phyloP scores from a whole-genome alignment of 2,888 invertebrate genomes.

The Eupelmus urozonus region DNA sequence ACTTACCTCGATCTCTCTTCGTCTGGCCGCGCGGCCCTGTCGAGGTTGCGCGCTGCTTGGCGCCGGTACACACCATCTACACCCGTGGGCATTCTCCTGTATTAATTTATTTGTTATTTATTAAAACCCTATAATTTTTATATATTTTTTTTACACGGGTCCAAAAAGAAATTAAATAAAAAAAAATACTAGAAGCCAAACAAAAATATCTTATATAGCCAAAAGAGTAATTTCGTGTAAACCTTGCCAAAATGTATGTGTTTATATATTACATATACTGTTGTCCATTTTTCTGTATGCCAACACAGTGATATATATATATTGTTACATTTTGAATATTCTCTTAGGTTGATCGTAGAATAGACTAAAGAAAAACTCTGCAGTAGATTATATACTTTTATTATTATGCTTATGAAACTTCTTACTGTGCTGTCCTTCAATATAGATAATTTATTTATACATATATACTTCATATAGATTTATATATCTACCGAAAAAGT shows the following conservation, averaged over 20 bases:
- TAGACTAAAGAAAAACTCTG: constrained; percentile 40
- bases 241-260: no score
- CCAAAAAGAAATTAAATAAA: neutral
- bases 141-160: constrained; percentile 26
- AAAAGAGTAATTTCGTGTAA: constrained; percentile 9
- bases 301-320: constrained; percentile 42
- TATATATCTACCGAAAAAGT: constrained; percentile 10
- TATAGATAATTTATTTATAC: constrained; percentile 39
- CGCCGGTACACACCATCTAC: constrained; percentile 47
- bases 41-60: constrained; percentile 31
- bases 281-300: constrained; percentile 42
- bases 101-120: constrained; percentile 16
- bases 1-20: neutral
- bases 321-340: constrained; percentile 33
- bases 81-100: constrained; percentile 59
- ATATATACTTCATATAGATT: constrained; percentile 26
- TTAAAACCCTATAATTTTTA: constrained; percentile 30
- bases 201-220: neutral
- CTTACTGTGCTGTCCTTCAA: constrained; percentile 40
- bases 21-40: neutral
- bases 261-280: constrained; percentile 18
- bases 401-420: constrained; percentile 50
- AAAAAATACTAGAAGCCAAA: constrained; percentile 21
- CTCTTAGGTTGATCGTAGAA: constrained; percentile 44
- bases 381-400: constrained; percentile 38